Evolutionary conservation across 2,797 vertebrate species (phyloP).

Genomic region (Falco concolor): DNA sequence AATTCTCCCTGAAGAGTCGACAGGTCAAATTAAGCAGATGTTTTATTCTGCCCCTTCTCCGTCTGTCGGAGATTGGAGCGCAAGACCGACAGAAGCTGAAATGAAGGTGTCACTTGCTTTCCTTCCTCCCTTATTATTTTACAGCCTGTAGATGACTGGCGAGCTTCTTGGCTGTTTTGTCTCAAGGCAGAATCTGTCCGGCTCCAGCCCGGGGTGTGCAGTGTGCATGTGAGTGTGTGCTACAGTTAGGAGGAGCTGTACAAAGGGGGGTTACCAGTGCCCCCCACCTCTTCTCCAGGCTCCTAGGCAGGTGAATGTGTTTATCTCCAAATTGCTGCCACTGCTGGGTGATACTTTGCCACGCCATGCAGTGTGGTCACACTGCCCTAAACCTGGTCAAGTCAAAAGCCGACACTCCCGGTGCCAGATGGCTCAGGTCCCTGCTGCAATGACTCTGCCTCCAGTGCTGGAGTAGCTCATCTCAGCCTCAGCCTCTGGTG

Average conservation of each 20-base stretch:
- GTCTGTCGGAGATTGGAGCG: neutral
- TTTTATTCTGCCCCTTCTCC: neutral
- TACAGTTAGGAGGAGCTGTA: neutral
- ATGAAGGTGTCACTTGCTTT: neutral
- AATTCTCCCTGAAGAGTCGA: neutral
- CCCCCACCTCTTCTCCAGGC: neutral
- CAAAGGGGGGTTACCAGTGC: neutral
- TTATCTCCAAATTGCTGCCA: neutral
- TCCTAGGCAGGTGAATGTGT: neutral
- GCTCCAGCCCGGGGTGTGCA: neutral
- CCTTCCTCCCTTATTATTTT: neutral
- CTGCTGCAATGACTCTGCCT: neutral
- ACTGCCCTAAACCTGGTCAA: neutral
- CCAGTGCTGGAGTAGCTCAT: neutral
- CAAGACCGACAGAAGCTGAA: neutral
- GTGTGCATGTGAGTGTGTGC: neutral
- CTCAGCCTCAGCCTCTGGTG: neutral
- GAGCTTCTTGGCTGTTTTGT: neutral
- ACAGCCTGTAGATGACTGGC: neutral
- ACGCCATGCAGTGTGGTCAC: too few relatives aligned
- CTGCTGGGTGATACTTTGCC: neutral
- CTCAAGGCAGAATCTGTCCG: neutral
- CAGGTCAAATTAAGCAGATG: constrained; percentile 38
- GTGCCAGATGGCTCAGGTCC: accelerated
- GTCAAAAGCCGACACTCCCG: neutral